Conservation (phyloP, 2,888 invertebrate species). For the Pseudanteris insignis region DNA sequence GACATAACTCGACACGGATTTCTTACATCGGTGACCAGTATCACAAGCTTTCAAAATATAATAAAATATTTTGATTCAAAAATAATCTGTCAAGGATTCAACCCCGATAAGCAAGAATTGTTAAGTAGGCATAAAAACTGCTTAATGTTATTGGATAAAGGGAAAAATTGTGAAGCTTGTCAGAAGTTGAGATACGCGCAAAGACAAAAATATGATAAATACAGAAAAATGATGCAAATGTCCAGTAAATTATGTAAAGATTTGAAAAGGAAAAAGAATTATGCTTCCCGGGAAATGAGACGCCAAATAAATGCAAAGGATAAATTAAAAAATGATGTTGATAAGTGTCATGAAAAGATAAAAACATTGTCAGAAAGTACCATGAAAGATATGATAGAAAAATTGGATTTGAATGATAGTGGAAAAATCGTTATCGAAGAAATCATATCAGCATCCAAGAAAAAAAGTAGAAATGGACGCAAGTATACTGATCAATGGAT, state of each 20-base stretch:
- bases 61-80: constrained; percentile 11
- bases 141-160: constrained; percentile 14
- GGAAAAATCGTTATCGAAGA: neutral
- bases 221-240: constrained; percentile 1
- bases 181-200: constrained; percentile 7
- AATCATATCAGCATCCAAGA: constrained; percentile 4
- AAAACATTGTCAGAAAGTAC: neutral
- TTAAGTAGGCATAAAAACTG: constrained; percentile 1
- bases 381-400: constrained; percentile 5
- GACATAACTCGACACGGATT: constrained; percentile 16
- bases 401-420: neutral
- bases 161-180: constrained; percentile 4
- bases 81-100: constrained; percentile 10
- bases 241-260: neutral
- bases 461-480: neutral
- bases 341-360: constrained; percentile 7
- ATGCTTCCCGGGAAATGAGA: constrained; percentile 15
- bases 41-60: constrained; percentile 1
- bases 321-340: constrained; percentile 1
- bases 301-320: constrained; percentile 11
- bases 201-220: constrained; percentile 1
- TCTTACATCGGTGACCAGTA: neutral
- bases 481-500: constrained; percentile 5
- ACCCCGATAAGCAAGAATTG: neutral
- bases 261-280: constrained; percentile 6